These are phyloP conservation scores for Carcharodon carcharias DNA, from an alignment of 2,797 vertebrate genomes.

Conservation along the genomic window DNA sequence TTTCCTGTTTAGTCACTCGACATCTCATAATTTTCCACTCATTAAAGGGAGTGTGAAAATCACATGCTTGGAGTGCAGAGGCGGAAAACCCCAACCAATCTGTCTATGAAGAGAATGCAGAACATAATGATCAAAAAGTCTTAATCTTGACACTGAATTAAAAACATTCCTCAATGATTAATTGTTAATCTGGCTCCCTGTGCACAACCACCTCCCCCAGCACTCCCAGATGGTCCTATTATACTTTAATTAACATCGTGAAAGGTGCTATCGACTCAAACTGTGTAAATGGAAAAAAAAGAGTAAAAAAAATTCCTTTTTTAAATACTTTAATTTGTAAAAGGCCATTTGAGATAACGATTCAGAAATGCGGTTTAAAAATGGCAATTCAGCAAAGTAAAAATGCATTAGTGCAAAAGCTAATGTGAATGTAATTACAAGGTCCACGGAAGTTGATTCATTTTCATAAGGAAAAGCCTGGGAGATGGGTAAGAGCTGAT, in stretches of 20 bases:
- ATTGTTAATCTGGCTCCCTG: not conserved
- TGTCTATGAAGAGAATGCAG: not conserved
- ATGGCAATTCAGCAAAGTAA: not conserved
- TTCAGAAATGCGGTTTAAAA: not conserved
- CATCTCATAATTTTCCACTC: not conserved
- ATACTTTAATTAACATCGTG: not conserved
- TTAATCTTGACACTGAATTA: not conserved
- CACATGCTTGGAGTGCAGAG: not conserved
- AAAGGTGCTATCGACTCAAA: not conserved
- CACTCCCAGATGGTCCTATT: not conserved
- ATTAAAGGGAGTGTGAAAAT: not conserved
- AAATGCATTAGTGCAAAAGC: not conserved
- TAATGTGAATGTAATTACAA: constrained; percentile 24
- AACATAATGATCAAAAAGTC: not conserved
- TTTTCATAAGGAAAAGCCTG: not conserved
- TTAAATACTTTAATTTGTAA: not conserved
- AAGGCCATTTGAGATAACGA: not conserved
- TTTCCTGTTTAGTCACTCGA: not conserved
- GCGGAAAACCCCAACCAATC: not conserved
- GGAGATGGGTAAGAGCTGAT: not conserved
- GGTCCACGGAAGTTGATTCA: constrained; percentile 6
- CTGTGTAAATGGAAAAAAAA: not conserved
- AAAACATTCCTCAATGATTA: not conserved
- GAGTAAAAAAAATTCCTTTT: not conserved
- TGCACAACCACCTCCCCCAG: not conserved